Percentiles rank a stretch among this genome's conserved stretches.
These are phyloP conservation scores for Anagyrus pseudococci DNA, from an alignment of 2,888 invertebrate genomes.

Conservation along the genomic window DNA sequence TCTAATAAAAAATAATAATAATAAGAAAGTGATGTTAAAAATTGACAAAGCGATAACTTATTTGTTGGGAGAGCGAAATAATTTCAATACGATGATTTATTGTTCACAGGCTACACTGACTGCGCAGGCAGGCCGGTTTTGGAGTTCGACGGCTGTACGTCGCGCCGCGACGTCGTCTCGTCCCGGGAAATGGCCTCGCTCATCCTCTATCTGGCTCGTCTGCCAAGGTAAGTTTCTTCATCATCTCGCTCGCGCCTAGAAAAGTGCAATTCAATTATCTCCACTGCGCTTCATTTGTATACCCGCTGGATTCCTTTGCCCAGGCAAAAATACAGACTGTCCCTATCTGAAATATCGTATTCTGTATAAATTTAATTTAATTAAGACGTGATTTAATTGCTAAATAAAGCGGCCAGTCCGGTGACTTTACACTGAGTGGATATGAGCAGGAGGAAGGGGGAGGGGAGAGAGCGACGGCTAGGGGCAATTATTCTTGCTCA, in stretches of 20 bases:
- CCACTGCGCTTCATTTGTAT: too few relatives aligned
- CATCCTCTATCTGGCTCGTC: conserved; percentile 74
- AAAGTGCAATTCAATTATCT: too few relatives aligned
- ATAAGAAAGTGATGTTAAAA: background rate
- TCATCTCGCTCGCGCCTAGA: background rate
- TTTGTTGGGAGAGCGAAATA: background rate
- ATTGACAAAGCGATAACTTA: too few relatives aligned
- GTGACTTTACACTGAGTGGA: too few relatives aligned
- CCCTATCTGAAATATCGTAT: background rate
- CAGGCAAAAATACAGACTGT: background rate
- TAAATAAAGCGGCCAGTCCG: too few relatives aligned
- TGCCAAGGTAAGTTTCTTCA: conserved; percentile 68
- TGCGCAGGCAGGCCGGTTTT: conserved; percentile 71
- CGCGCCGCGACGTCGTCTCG: conserved; percentile 68
- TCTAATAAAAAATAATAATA: background rate
- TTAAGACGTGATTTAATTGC: background rate
- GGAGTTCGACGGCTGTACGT: conserved; percentile 69
- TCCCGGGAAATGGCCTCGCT: conserved; percentile 75
- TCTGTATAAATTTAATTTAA: background rate
- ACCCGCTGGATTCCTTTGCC: too few relatives aligned
- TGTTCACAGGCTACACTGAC: conserved; percentile 71
- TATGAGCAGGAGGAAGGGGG: too few relatives aligned
- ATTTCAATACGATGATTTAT: conserved; percentile 5
- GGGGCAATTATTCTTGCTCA: background rate
- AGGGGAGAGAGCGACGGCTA: background rate